Conservation (phyloP, 2,113 vertebrate genomes). For the Gymnocephalus cernua region DNA sequence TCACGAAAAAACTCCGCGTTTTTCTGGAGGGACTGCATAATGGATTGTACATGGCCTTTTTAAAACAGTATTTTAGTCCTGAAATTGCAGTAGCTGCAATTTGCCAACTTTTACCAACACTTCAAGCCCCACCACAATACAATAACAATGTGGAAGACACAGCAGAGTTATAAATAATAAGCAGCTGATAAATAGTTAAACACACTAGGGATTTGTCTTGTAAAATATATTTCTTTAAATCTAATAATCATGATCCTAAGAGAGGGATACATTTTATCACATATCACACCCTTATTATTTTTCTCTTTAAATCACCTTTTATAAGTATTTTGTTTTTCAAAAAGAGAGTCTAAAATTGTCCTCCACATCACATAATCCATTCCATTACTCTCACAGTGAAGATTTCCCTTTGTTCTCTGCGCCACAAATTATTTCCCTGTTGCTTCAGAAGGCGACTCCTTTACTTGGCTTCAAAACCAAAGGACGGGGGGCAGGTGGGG, state of each 20-base stretch:
- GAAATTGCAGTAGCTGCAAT: slow-evolving; percentile 33
- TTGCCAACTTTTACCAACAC: slow-evolving; percentile 13
- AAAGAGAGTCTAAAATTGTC: slow-evolving; percentile 59
- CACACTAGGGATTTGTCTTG: not conserved
- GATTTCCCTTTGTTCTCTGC: slow-evolving; percentile 78
- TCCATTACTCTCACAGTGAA: slow-evolving; percentile 72
- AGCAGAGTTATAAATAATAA: slow-evolving; percentile 12
- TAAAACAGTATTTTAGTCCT: slow-evolving; percentile 22
- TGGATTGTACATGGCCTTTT: slow-evolving; percentile 56
- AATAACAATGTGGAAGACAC: slow-evolving; percentile 5
- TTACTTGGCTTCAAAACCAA: slow-evolving; percentile 80
- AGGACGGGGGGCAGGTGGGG: slow-evolving; percentile 70
- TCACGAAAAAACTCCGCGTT: too few relatives aligned
- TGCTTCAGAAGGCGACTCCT: slow-evolving; percentile 78
- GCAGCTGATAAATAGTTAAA: slow-evolving; percentile 14
- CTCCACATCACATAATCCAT: slow-evolving; percentile 72
- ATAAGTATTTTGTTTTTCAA: slow-evolving; percentile 53
- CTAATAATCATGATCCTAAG: slow-evolving; percentile 10
- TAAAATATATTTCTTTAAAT: slow-evolving; percentile 17
- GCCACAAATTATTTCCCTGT: slow-evolving; percentile 78
- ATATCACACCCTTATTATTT: slow-evolving; percentile 22
- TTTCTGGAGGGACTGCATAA: too few relatives aligned
- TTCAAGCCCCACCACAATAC: slow-evolving; percentile 7
- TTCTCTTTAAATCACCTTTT: slow-evolving; percentile 49
- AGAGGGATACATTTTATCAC: slow-evolving; percentile 15